Conservation (phyloP, 2,797 vertebrate genomes). For the Enteromius radiatus region DNA sequence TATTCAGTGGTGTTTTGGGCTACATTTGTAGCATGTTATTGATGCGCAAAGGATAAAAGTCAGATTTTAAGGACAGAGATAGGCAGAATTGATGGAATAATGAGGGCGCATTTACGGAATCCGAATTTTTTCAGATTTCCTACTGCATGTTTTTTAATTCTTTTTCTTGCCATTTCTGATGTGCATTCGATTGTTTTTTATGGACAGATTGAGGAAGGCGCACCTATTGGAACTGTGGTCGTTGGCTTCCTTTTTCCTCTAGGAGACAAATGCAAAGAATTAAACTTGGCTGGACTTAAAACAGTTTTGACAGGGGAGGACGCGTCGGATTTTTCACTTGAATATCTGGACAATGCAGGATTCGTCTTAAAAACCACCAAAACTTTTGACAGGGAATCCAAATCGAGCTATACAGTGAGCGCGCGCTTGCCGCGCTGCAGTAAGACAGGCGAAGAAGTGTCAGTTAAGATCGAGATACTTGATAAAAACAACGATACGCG, state of each 20-base stretch:
- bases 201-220: conserved; percentile 73
- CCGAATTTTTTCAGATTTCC: conserved; percentile 57
- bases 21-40: conserved; percentile 28
- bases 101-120: conserved; percentile 65
- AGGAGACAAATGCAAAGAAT: conserved; percentile 58
- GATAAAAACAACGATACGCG: conserved; percentile 78
- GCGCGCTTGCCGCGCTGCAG: conserved; percentile 65
- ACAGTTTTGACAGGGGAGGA: conserved; percentile 67
- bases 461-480: conserved; percentile 74
- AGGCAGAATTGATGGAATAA: conserved; percentile 70
- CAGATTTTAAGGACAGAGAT: conserved; percentile 41
- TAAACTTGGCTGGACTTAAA: conserved; percentile 36
- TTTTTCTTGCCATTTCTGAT: conserved; percentile 54
- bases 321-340: conserved; percentile 70
- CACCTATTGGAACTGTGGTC: conserved; percentile 70
- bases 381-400: conserved; percentile 76
- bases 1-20: not conserved
- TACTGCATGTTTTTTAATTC: conserved; percentile 54
- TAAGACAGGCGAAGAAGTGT: conserved; percentile 35
- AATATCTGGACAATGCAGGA: conserved; percentile 56
- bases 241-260: conserved; percentile 65
- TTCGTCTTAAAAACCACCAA: conserved; percentile 73
- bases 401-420: conserved; percentile 72
- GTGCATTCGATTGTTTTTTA: conserved; percentile 58
- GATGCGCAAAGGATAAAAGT: conserved; percentile 15